Percentiles rank a stretch among this genome's conserved stretches.
These are phyloP conservation scores for Amphipyra tragopoginis DNA, from an alignment of 2,888 invertebrate species.

Conservation along the genomic window DNA sequence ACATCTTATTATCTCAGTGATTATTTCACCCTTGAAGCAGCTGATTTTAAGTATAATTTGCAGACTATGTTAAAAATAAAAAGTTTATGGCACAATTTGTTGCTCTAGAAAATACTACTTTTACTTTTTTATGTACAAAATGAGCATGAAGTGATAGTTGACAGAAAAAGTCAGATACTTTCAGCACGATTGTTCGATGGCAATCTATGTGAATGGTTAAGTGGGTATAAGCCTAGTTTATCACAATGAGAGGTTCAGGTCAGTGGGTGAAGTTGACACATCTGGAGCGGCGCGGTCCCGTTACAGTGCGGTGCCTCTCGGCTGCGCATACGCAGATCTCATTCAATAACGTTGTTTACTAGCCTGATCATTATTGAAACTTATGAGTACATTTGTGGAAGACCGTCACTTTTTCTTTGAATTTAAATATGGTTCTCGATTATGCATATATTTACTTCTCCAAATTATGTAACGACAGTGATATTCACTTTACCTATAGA, in stretches of 20 bases:
- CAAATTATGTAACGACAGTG: no score
- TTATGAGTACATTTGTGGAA: no score
- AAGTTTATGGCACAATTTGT: background rate
- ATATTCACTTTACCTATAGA: no score
- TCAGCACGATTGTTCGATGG: constrained; percentile 4
- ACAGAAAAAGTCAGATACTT: constrained; percentile 20
- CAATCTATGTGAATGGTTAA: constrained; percentile 37
- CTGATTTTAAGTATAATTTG: no score
- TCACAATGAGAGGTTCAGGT: constrained; percentile 56
- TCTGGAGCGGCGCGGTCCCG: constrained; percentile 64
- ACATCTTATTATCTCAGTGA: constrained; percentile 28
- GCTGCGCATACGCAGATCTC: constrained; percentile 30
- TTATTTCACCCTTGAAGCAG: constrained; percentile 16
- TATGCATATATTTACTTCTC: no score
- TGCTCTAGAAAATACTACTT: constrained; percentile 16
- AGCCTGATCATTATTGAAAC: constrained; percentile 7
- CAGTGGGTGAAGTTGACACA: constrained; percentile 63
- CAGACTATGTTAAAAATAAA: background rate
- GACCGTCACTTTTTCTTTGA: no score
- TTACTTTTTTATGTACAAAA: constrained; percentile 28
- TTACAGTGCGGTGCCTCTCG: constrained; percentile 47
- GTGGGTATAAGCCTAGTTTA: constrained; percentile 51
- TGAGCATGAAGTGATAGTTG: constrained; percentile 28
- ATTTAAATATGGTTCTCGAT: no score
- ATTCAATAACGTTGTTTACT: constrained; percentile 31